These are phyloP conservation scores for Actenoides lindsayi DNA, from an alignment of 2,113 vertebrate genomes.

Conservation along the genomic window DNA sequence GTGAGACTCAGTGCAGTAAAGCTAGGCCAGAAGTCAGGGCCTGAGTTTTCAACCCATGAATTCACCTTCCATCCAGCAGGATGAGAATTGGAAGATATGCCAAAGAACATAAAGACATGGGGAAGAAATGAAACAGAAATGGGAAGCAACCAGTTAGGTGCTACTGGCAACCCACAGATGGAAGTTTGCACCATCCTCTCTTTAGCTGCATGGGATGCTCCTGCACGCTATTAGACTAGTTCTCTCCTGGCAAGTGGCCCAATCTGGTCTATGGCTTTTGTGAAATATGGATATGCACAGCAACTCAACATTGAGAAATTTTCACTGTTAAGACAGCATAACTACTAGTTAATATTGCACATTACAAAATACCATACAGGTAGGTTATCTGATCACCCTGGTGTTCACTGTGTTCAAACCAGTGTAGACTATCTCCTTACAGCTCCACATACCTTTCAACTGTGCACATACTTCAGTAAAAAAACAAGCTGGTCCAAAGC, in stretches of 20 bases:
- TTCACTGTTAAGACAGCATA: not conserved
- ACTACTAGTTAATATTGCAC: not conserved
- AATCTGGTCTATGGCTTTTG: not conserved
- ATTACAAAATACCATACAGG: not conserved
- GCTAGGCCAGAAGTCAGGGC: not conserved
- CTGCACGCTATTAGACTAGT: not conserved
- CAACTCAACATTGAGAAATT: not conserved
- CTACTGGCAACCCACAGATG: not conserved
- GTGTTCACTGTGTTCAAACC: not conserved
- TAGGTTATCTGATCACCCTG: not conserved
- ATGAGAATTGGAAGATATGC: not conserved
- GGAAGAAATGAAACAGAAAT: not conserved
- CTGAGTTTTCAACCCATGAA: not conserved
- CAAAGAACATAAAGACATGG: not conserved
- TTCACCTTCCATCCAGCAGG: not conserved
- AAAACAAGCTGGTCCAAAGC: not conserved
- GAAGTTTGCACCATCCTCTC: not conserved
- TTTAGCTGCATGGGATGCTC: rapidly evolving
- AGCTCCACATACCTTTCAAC: not conserved
- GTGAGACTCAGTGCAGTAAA: not conserved
- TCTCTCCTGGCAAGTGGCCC: not conserved
- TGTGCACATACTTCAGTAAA: not conserved
- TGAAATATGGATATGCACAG: not conserved
- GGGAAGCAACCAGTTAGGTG: not conserved
- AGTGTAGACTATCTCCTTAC: not conserved